Conservation (phyloP, 1,140 invertebrate species). For the Drosophila cardini region DNA sequence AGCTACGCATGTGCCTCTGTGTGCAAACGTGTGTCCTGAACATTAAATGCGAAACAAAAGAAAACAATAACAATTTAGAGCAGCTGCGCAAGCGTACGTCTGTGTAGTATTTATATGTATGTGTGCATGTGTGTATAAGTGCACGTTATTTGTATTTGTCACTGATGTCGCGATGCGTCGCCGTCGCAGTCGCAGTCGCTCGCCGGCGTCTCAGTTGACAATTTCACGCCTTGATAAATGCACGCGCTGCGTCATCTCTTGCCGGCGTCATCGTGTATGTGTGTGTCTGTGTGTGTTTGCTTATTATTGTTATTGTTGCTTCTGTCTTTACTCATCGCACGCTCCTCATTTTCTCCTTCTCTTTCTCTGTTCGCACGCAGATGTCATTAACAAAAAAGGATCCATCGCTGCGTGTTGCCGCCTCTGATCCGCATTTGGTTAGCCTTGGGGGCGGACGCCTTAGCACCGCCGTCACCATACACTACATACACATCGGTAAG, state of each 20-base stretch:
- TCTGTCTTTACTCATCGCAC: slow-evolving; percentile 9
- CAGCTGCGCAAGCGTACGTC: slow-evolving; percentile 55
- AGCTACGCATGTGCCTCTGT: background rate
- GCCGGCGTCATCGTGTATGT: background rate
- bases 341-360: slow-evolving; percentile 6
- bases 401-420: slow-evolving; percentile 88
- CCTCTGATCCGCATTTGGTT: slow-evolving; percentile 94
- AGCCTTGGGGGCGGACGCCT: slow-evolving; percentile 94
- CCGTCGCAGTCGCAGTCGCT: slow-evolving; percentile 5
- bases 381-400: slow-evolving; percentile 84
- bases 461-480: slow-evolving; percentile 95
- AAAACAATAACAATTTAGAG: slow-evolving; percentile 62
- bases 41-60: slow-evolving; percentile 21
- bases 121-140: background rate
- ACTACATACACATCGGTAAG: slow-evolving; percentile 92
- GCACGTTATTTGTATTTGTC: slow-evolving; percentile 34
- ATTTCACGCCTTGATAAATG: slow-evolving; percentile 54
- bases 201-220: slow-evolving; percentile 44
- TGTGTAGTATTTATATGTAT: background rate
- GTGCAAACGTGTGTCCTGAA: slow-evolving; percentile 24
- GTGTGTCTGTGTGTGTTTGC: background rate
- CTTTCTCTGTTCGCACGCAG: slow-evolving; percentile 56
- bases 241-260: slow-evolving; percentile 35
- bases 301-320: slow-evolving; percentile 13
- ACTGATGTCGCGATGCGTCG: background rate